Conservation (phyloP, 2,113 vertebrate genomes). For the Notarius quadriscutis region DNA sequence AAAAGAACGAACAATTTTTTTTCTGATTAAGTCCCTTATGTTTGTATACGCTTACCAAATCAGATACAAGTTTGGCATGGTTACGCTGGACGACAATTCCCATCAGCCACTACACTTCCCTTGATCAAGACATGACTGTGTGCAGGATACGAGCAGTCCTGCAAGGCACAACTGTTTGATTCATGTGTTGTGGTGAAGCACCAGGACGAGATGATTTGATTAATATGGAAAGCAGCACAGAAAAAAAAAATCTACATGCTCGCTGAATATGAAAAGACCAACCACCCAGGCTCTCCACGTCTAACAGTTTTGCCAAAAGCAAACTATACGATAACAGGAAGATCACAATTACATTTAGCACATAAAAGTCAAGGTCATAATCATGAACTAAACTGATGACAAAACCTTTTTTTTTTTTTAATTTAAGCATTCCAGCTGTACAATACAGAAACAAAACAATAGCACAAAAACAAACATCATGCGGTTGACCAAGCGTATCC, state of each 20-base stretch:
- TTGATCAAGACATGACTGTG: too few species aligned
- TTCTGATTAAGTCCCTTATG: too few species aligned
- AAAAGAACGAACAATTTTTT: background rate
- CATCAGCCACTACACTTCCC: too few species aligned
- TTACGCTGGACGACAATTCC: too few species aligned
- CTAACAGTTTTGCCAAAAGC: background rate
- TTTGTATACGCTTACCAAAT: background rate
- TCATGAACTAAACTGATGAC: background rate
- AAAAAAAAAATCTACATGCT: background rate
- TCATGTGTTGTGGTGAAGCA: conserved; percentile 5
- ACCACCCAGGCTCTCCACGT: background rate
- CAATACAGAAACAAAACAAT: background rate
- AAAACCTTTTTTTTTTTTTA: background rate
- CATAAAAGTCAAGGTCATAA: background rate
- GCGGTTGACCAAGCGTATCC: background rate
- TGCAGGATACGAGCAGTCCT: background rate
- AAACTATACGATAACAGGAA: background rate
- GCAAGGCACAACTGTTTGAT: background rate
- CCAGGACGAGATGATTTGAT: conserved; percentile 18
- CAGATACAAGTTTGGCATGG: too few species aligned
- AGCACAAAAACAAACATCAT: background rate
- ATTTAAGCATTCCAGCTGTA: background rate
- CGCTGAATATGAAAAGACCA: background rate
- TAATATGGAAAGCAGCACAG: conserved; percentile 15
- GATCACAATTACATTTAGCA: background rate